Conservation (phyloP, 2,888 invertebrate species). For the Sphaerophoria rueppellii region DNA sequence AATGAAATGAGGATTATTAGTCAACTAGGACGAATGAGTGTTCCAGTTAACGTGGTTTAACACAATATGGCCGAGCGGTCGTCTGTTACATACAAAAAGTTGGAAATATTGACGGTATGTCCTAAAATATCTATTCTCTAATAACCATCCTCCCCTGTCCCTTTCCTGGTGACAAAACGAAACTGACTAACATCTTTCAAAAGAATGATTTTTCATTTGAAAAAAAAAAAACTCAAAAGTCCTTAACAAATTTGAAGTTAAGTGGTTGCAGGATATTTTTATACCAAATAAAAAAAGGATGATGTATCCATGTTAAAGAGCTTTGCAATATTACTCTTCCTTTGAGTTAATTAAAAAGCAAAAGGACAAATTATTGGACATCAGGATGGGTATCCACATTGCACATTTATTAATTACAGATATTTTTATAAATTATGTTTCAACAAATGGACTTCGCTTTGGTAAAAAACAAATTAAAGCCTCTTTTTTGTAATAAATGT, state of each 20-base stretch:
- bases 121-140: neutral
- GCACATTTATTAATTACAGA: too few species aligned
- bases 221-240: slow-evolving; percentile 4
- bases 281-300: slow-evolving; percentile 22
- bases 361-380: neutral
- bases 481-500: slow-evolving; percentile 40
- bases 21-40: slow-evolving; percentile 82
- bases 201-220: slow-evolving; percentile 18
- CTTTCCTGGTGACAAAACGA: neutral
- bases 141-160: neutral
- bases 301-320: neutral
- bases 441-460: too few species aligned
- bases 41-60: slow-evolving; percentile 82
- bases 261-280: slow-evolving; percentile 36
- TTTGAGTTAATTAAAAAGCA: slow-evolving; percentile 27
- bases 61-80: slow-evolving; percentile 83
- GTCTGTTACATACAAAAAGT: slow-evolving; percentile 81
- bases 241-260: slow-evolving; percentile 10
- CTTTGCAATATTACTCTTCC: slow-evolving; percentile 38
- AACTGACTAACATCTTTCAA: neutral
- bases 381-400: neutral
- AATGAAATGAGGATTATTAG: slow-evolving; percentile 81
- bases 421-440: too few species aligned
- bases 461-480: neutral
- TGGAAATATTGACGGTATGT: slow-evolving; percentile 83